Percentiles rank a stretch among this genome's conserved stretches.
phyloP scores from a whole-genome alignment of 2,888 invertebrate species.

The Eupithecia tripunctaria region DNA sequence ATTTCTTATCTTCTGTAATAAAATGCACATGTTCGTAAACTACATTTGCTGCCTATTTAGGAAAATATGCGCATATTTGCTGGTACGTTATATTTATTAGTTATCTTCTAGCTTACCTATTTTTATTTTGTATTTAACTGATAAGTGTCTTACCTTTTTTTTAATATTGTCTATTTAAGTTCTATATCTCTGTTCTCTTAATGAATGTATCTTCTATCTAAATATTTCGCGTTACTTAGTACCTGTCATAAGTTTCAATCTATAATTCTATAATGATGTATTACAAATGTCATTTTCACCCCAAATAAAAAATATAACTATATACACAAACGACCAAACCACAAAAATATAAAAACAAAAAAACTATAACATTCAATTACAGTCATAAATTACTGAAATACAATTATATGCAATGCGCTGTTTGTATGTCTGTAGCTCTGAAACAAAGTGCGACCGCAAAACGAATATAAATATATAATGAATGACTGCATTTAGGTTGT shows the following conservation, averaged over 20 bases:
- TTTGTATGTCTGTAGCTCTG: constrained; percentile 29
- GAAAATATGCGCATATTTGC: neutral
- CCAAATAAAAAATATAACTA: neutral
- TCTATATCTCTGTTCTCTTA: too few relatives aligned
- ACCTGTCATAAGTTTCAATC: neutral
- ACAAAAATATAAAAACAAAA: neutral
- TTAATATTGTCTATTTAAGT: too few relatives aligned
- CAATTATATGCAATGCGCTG: constrained; percentile 28
- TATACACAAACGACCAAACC: neutral
- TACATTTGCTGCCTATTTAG: neutral
- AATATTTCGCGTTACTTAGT: too few relatives aligned
- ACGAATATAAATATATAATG: constrained; percentile 43
- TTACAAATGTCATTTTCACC: neutral
- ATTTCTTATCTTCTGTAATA: neutral
- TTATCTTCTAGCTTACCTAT: too few relatives aligned
- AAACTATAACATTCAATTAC: constrained; percentile 27
- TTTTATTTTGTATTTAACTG: too few relatives aligned
- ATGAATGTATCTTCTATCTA: too few relatives aligned
- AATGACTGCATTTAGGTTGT: constrained; percentile 48
- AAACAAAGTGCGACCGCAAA: constrained; percentile 43
- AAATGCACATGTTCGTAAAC: neutral
- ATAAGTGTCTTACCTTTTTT: too few relatives aligned
- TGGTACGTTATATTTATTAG: neutral
- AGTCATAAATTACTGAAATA: constrained; percentile 36
- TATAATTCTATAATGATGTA: neutral